Base-by-base conservation (phyloP, 2,113 vertebrate genomes). In the Paedocypris sp. region DNA sequence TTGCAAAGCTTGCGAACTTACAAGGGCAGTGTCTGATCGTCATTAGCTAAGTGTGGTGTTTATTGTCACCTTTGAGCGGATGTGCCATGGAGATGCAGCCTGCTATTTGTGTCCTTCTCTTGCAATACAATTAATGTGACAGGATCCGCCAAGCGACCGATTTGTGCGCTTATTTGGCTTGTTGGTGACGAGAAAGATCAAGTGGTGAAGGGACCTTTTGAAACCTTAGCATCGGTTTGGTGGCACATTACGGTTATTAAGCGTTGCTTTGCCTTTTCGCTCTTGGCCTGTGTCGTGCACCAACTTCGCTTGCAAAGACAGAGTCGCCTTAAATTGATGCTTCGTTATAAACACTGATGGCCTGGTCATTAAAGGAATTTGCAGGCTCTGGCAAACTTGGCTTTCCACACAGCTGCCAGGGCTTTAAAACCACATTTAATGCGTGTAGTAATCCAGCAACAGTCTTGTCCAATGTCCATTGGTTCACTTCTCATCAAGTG, bases 1-100 rank as follows among this genome's bases (percentile, higher is more conserved):
- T 72, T 77, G 70, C 54, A 18, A 71, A 33, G 66, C 71, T 75
- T 70, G 75, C 68, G 60, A 70, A 67, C 46, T 72, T 70, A 75
- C 70, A 66, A 68, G 59, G 64, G 46, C 64, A 38, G 70, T 38
- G 53, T 77, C 70, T 65, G 69, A 79, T 71, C 74, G 73, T 77
- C 80, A 80, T 81, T 82, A 81, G 74, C 58, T 59, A 74, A 77
- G 69, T 73, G 43, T 67, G 68, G 60, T 69, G 67, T 75, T 76
- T 73, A 77, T 64, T 71, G 71, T 75, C 70, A 67, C 71, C 72
- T 75, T 32, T 68, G 57, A 71, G 57, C 49, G 48, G 56, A 66
- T 23, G 42, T 50, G 67, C 57, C 64, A 32, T 43, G 32, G 39
- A 43, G 39, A 57, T 29, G 32, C 22, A 54, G 51, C 15, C 57